Evolutionary conservation across 2,888 invertebrate genomes (phyloP), one percentile per base, ranked within the genome.

Genomic region (Idaea dimidiata): DNA sequence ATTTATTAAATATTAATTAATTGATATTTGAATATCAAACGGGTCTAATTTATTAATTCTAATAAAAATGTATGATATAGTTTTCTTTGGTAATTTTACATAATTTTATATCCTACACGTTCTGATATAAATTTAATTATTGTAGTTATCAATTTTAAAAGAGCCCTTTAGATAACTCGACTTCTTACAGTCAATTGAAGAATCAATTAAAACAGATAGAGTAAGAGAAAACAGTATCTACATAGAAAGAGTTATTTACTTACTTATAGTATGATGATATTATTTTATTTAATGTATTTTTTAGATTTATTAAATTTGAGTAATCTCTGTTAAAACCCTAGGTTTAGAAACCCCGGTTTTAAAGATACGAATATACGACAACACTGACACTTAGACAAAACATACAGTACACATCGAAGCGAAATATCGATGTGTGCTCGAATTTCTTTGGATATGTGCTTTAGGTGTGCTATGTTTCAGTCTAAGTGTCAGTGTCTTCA

Each of bases 211-310:
- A 43, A 8, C 3, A 43, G 24, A 5, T 24, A 24, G 24, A 24
- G 24, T 24, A 24, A 24, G 24, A 24, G 24, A 24, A 24, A 24
- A 24, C 24, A 64, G 66, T 66, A 66, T 66, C 24, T 24, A 24
- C 2, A 43, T 43, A 43, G 43, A 43, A 43, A 43, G 43, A 43
- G 43, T 43, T 24, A 24, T 24, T 43, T 43, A 43, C 14, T 43
- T 43, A 43, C 43, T 10, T 43, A 14, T 0, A 43, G 43, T 43
- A 43, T 43, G 43, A 14, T 43, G 10, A 8, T 10, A 43, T 43
- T 43, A 43, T 43, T 43, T 43, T 43, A 43, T 43, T 43, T 43
- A 43, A 43, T 10, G 43, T 43, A 43, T 0, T 43, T 14, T 0
- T 43, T 3, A 8, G 43, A 14, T 43, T 43, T 8, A 10, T 7